Conservation (phyloP, 2,113 vertebrate species). For the Triplophysa siluroides region DNA sequence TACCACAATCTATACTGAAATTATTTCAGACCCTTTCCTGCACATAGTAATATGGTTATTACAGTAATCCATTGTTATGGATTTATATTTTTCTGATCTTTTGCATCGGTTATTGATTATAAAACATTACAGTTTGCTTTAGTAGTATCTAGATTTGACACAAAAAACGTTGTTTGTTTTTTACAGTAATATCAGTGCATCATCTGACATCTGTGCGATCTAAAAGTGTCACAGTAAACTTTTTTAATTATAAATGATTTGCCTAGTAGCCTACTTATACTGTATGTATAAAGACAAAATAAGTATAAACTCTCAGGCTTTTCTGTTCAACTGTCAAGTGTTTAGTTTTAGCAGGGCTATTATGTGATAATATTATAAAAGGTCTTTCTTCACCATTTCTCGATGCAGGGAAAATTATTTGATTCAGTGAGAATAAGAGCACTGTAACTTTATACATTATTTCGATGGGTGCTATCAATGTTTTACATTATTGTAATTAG, state of each 20-base stretch:
- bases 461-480: constrained; percentile 20
- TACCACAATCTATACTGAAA: neutral
- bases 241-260: neutral
- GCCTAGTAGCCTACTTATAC: neutral
- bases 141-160: neutral
- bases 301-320: constrained; percentile 29
- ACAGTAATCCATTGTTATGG: neutral
- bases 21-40: neutral
- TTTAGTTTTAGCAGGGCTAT: neutral
- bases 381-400: neutral
- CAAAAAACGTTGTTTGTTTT: neutral
- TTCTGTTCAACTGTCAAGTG: neutral
- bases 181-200: neutral
- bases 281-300: neutral
- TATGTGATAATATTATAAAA: neutral
- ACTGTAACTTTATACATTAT: neutral
- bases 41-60: neutral
- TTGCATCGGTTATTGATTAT: too few relatives aligned
- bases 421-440: neutral
- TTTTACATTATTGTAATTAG: constrained; percentile 8
- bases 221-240: neutral
- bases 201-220: neutral
- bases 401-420: neutral
- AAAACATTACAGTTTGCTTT: neutral
- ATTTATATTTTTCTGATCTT: neutral